phyloP scores from a whole-genome alignment of 2,797 vertebrate species.

The Poeciliopsis gracilis region DNA sequence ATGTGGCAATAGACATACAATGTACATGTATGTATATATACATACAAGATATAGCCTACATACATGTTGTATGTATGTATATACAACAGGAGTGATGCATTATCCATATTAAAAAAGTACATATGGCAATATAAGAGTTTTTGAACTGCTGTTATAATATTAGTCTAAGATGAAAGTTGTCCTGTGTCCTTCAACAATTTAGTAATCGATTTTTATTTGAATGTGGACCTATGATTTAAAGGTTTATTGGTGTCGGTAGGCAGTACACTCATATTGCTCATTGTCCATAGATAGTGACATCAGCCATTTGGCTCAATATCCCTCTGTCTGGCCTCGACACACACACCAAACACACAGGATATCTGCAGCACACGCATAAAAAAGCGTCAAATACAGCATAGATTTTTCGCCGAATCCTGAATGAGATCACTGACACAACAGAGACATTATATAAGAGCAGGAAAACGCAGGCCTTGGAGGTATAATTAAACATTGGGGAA shows the following conservation, averaged over 20 bases:
- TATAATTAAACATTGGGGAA: constrained; percentile 28
- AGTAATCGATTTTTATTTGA: background rate
- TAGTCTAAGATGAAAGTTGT: background rate
- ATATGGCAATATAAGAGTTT: background rate
- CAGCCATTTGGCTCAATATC: constrained; percentile 45
- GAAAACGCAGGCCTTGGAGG: constrained; percentile 7
- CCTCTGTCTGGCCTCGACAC: constrained; percentile 27
- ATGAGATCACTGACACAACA: constrained; percentile 52
- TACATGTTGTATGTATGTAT: too few relatives aligned
- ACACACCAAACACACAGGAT: constrained; percentile 3
- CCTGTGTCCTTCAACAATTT: background rate
- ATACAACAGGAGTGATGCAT: background rate
- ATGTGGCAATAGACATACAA: too few relatives aligned
- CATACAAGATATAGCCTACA: too few relatives aligned
- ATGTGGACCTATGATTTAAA: background rate
- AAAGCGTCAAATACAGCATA: constrained; percentile 23
- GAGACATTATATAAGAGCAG: constrained; percentile 54
- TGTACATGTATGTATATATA: too few relatives aligned
- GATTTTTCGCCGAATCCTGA: constrained; percentile 38
- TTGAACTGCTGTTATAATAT: background rate
- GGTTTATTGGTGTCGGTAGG: background rate
- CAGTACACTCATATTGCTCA: background rate
- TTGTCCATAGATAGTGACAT: constrained; percentile 30
- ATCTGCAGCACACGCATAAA: background rate
- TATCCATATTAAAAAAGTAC: background rate